Base-by-base conservation (phyloP, 2,113 vertebrate species). In the Oceanodroma tethys region DNA sequence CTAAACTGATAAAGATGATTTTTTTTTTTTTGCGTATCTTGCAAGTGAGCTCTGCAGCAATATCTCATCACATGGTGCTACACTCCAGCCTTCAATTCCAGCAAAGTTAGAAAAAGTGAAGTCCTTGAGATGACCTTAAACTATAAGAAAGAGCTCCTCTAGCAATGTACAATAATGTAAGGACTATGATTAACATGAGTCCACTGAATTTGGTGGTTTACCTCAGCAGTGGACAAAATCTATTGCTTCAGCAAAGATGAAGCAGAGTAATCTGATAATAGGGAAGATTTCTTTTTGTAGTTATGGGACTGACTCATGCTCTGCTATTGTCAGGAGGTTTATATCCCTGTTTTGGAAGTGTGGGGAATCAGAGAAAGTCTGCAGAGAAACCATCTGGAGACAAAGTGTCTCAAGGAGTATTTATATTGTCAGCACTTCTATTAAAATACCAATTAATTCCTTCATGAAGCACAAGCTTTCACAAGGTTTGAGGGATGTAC, bases 301-400 rank as follows among this genome's bases (percentile, higher is more conserved):
- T 91, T 91, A 18, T 10, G 52, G 78, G 38, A 50, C 75, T 97
- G 97, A 96, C 62, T 96, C 94, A 97, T 71, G 71, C 91, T 84
- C 66, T 95, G 81, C 45, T 91, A 8, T 85, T 85, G 89, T 97
- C 95, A 96, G 94, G 91, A 93, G 90, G 89, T 95, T 95, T 96
- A 59, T 85, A 78, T 88, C 84, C 62, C 62, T 76, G 58, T 91
- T 95, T 94, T 82, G 84, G 84, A 94, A 93, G 70, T 80, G 86
- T 93, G 91, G 59, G 84, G 91, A 95, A 91, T 72, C 48, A 72
- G 80, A 84, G 52, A 91, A 88, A 81, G 29, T 92, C 88, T 96
- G 62, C 73, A 70, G 84, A 94, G 89, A 76, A 90, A 73, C 93
- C 95, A 96, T 95, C 90, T 95, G 95, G 95, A 96, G 90, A 82